Percentiles rank a stretch among this genome's conserved stretches.
Evolutionary conservation across 2,888 invertebrate species (phyloP).

Genomic region (Dasysyrphus tricinctus): DNA sequence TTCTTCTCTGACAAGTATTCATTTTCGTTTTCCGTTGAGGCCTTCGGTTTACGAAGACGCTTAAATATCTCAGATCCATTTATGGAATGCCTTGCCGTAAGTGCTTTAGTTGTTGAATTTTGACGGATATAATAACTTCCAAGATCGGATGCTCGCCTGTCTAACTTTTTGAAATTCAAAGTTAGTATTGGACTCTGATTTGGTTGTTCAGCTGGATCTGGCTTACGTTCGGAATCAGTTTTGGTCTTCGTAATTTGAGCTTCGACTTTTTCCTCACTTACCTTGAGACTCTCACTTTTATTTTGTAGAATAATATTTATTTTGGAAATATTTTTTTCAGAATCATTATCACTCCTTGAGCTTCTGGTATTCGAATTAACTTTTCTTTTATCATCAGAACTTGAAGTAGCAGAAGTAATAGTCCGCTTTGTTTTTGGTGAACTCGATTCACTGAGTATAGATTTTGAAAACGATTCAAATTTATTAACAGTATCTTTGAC

Average conservation of each 20-base stretch:
- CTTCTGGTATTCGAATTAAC: background rate
- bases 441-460: constrained; percentile 29
- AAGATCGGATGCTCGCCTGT: constrained; percentile 64
- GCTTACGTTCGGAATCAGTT: background rate
- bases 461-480: constrained; percentile 70
- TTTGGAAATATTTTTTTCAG: constrained; percentile 54
- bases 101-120: constrained; percentile 25
- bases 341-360: background rate
- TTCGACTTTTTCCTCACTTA: background rate
- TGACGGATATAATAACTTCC: constrained; percentile 51
- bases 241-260: background rate
- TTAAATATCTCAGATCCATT: constrained; percentile 69
- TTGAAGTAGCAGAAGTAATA: background rate
- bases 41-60: constrained; percentile 40
- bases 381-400: constrained; percentile 34
- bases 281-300: constrained; percentile 7
- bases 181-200: constrained; percentile 58
- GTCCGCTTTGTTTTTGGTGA: constrained; percentile 45
- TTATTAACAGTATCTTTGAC: constrained; percentile 68
- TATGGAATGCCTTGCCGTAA: constrained; percentile 61
- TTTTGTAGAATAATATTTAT: constrained; percentile 51
- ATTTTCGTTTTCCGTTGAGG: constrained; percentile 11
- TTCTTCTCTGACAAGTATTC: constrained; percentile 14
- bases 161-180: constrained; percentile 62
- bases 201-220: background rate